Percentiles rank a stretch among this genome's conserved stretches.
Evolutionary conservation across 2,888 invertebrate genomes (phyloP).

Genomic region (Strigamia maritima): DNA sequence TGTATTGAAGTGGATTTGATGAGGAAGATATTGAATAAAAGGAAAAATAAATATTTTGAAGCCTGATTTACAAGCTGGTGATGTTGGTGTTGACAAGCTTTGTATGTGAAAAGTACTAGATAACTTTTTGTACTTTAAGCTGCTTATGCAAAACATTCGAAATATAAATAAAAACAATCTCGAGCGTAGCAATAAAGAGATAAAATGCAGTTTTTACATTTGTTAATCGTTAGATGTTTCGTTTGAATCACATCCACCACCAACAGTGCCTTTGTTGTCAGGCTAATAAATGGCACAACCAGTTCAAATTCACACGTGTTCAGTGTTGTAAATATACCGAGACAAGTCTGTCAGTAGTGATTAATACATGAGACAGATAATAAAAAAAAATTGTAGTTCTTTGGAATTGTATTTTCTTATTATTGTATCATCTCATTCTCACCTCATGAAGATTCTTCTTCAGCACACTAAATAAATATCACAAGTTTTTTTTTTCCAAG

Average conservation of each 20-base stretch:
- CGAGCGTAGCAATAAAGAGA: neutral
- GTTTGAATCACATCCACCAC: neutral
- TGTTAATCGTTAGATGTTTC: neutral
- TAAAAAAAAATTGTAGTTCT: neutral
- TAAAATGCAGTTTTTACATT: neutral
- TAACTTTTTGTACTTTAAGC: neutral
- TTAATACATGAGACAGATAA: constrained; percentile 23
- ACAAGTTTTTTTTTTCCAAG: neutral
- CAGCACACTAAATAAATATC: neutral
- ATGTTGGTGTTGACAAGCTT: neutral
- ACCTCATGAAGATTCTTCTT: neutral
- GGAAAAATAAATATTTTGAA: neutral
- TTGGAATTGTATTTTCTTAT: neutral
- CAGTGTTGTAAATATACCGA: constrained; percentile 14
- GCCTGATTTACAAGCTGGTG: constrained; percentile 15
- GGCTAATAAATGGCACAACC: constrained; percentile 15
- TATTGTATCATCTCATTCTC: neutral
- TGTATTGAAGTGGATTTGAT: neutral
- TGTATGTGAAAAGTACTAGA: neutral
- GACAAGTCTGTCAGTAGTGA: constrained; percentile 10
- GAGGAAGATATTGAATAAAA: neutral
- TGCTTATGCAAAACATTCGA: neutral
- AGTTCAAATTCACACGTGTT: constrained; percentile 24
- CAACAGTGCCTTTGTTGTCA: constrained; percentile 32
- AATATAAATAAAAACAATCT: neutral